Percentiles rank a stretch among this genome's conserved stretches.
These are phyloP conservation scores for Argopecten irradians DNA, from an alignment of 1,140 invertebrate genomes.

Conservation along the genomic window DNA sequence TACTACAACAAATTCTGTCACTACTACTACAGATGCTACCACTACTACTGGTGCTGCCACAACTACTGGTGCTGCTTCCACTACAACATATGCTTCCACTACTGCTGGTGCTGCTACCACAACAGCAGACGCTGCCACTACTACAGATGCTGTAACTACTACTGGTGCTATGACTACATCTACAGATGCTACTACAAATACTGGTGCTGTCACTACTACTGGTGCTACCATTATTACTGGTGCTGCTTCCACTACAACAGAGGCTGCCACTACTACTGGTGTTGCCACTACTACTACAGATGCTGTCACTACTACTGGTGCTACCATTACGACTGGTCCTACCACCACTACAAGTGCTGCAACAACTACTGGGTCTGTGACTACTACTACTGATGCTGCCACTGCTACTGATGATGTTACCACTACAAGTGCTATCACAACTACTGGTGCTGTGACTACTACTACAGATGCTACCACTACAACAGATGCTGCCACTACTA, in stretches of 20 bases:
- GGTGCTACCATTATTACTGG: not conserved
- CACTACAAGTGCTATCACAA: not conserved
- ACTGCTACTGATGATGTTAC: not conserved
- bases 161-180: not conserved
- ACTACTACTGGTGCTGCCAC: conserved; percentile 29
- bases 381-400: not conserved
- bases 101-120: too few relatives aligned
- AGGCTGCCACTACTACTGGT: not conserved
- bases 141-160: too few relatives aligned
- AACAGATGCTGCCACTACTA: not conserved
- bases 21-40: not conserved
- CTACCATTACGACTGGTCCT: too few relatives aligned
- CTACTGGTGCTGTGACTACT: too few relatives aligned
- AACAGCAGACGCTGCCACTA: not conserved
- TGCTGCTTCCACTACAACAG: not conserved
- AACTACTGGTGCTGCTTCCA: not conserved
- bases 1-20: not conserved
- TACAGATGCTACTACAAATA: not conserved
- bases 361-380: not conserved
- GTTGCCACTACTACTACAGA: too few relatives aligned
- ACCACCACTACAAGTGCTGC: not conserved
- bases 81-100: too few relatives aligned
- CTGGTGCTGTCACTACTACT: not conserved
- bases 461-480: not conserved
- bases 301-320: not conserved